Conservation (phyloP, 2,113 vertebrate genomes). For the Chamaetylas fuelleborni region DNA sequence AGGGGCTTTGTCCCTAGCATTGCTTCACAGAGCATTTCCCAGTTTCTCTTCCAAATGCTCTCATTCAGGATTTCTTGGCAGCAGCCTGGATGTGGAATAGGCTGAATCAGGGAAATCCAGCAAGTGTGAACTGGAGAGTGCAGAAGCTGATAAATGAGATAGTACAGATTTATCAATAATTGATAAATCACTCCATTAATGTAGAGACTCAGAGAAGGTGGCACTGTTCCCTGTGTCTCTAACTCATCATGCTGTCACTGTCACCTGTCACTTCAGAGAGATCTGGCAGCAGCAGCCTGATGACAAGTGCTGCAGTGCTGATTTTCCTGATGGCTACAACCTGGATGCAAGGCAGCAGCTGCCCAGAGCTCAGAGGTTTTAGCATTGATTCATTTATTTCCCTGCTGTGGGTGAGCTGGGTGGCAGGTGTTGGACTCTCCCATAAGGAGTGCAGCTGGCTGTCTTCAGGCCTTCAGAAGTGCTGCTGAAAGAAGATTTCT, state of each 20-base stretch:
- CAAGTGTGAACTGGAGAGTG: not conserved
- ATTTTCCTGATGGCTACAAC: not conserved
- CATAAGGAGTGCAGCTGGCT: not conserved
- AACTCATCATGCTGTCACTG: not conserved
- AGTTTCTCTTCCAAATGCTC: not conserved
- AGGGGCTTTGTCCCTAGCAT: not conserved
- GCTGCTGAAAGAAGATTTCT: not conserved
- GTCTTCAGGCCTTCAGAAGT: not conserved
- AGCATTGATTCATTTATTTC: not conserved
- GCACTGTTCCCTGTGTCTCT: not conserved
- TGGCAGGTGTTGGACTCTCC: not conserved
- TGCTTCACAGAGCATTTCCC: not conserved
- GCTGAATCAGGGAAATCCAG: not conserved
- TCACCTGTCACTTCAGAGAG: not conserved
- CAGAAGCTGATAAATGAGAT: not conserved
- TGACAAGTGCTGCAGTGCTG: not conserved
- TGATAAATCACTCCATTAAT: not conserved
- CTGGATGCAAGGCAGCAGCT: not conserved
- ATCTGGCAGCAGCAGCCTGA: not conserved
- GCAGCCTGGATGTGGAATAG: not conserved
- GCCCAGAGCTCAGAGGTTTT: not conserved
- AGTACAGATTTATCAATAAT: not conserved
- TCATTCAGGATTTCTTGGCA: not conserved
- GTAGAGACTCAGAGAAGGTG: not conserved
- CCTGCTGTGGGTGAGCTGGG: not conserved